phyloP scores from a whole-genome alignment of 1,140 invertebrate genomes.

The Bombus waltoni region DNA sequence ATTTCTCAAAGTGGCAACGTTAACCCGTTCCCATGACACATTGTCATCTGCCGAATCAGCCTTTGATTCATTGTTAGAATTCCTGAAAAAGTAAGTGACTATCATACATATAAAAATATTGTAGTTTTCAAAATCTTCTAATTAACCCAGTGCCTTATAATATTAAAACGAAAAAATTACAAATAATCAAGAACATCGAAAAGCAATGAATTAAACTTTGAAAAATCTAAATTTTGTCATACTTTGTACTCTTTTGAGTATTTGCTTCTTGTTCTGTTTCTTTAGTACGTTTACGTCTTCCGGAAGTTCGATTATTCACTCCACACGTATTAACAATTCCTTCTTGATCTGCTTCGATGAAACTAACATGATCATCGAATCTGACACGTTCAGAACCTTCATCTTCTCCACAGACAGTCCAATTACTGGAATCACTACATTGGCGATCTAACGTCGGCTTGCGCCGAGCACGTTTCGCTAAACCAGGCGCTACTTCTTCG shows the following conservation, averaged over 20 bases:
- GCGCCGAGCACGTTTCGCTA: slow-evolving; percentile 78
- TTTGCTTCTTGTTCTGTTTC: slow-evolving; percentile 74
- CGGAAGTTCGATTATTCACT: slow-evolving; percentile 52
- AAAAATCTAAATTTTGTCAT: slow-evolving; percentile 22
- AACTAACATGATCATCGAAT: slow-evolving; percentile 84
- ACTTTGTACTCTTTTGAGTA: slow-evolving; percentile 63
- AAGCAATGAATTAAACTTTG: too few relatives aligned
- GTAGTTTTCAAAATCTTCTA: not conserved
- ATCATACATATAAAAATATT: slow-evolving; percentile 11
- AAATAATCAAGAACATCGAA: too few relatives aligned
- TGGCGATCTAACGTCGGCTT: slow-evolving; percentile 76
- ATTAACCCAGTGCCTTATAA: not conserved
- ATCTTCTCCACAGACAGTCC: slow-evolving; percentile 83
- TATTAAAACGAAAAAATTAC: too few relatives aligned
- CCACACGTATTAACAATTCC: slow-evolving; percentile 47
- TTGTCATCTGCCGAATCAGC: slow-evolving; percentile 65
- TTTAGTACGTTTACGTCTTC: slow-evolving; percentile 77
- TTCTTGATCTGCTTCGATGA: slow-evolving; percentile 79
- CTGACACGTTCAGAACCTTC: slow-evolving; percentile 84
- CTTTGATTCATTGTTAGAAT: slow-evolving; percentile 67
- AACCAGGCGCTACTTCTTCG: slow-evolving; percentile 81
- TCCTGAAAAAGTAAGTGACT: slow-evolving; percentile 58
- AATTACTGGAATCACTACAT: slow-evolving; percentile 79
- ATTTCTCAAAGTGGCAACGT: slow-evolving; percentile 75
- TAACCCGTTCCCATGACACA: slow-evolving; percentile 70